Conservation (phyloP, 2,888 invertebrate species). For the Pristionchus arcanus region DNA sequence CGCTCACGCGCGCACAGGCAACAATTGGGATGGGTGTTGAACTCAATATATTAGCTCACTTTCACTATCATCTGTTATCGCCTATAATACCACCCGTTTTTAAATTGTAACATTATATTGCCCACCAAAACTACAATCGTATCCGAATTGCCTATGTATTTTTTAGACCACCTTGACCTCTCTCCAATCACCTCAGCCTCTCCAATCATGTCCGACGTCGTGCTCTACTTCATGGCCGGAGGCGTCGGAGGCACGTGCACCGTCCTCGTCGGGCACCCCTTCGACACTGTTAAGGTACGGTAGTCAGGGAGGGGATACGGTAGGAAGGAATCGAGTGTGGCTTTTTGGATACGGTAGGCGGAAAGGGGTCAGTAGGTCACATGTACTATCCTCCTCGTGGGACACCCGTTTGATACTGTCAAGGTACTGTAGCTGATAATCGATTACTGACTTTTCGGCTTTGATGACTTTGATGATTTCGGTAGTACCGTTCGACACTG, state of each 20-base stretch:
- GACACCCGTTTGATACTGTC: conserved; percentile 83
- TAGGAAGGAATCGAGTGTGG: background rate
- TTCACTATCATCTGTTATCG: too few relatives aligned
- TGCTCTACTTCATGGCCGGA: conserved; percentile 96
- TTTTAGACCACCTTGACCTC: background rate
- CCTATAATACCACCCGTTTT: too few relatives aligned
- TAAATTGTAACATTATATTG: too few relatives aligned
- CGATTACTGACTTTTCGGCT: background rate
- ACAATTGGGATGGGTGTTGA: too few relatives aligned
- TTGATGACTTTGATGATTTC: too few relatives aligned
- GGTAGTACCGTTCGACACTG: conserved; percentile 98
- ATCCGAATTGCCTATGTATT: background rate
- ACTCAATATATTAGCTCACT: too few relatives aligned
- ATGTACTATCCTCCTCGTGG: conserved; percentile 86
- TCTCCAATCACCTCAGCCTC: too few relatives aligned
- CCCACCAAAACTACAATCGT: too few relatives aligned
- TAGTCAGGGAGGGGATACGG: background rate
- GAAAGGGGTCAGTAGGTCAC: too few relatives aligned
- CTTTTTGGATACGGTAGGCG: too few relatives aligned
- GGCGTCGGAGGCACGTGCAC: conserved; percentile 87
- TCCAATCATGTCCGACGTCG: conserved; percentile 84
- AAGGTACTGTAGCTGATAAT: background rate
- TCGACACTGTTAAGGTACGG: conserved; percentile 89
- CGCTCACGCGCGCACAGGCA: too few relatives aligned
- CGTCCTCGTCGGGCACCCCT: conserved; percentile 94